Evolutionary conservation across 2,797 vertebrate species (phyloP).

Genomic region (Intellagama lesueurii): DNA sequence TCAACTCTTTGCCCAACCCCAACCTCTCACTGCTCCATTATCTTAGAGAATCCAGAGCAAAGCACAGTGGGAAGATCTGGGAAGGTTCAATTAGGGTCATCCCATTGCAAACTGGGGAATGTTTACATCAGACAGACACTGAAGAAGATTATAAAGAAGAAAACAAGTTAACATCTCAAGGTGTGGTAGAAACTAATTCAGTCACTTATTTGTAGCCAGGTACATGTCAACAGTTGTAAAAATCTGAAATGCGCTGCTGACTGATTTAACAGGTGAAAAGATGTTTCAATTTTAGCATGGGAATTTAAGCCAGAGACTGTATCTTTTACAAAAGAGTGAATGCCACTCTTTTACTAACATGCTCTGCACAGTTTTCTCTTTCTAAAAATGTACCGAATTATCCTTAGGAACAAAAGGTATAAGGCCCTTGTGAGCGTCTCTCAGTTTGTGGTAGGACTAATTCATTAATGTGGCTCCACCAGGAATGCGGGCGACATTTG

Average conservation of each 20-base stretch:
- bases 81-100: slow-evolving; percentile 18
- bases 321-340: slow-evolving; percentile 20
- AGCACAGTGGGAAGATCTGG: not conserved
- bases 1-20: not conserved
- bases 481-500: slow-evolving; percentile 80
- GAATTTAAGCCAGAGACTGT: slow-evolving; percentile 45
- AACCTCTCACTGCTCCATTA: not conserved
- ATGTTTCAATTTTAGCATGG: not conserved
- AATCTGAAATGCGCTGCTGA: not conserved
- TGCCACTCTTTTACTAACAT: slow-evolving; percentile 62
- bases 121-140: slow-evolving; percentile 3
- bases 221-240: not conserved
- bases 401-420: slow-evolving; percentile 79
- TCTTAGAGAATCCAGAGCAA: not conserved
- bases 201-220: not conserved
- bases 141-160: slow-evolving; percentile 6
- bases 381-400: slow-evolving; percentile 81
- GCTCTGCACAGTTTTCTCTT: slow-evolving; percentile 64
- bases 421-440: slow-evolving; percentile 75
- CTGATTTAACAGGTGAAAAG: slow-evolving; percentile 19
- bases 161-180: not conserved
- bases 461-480: slow-evolving; percentile 83
- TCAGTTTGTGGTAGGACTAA: slow-evolving; percentile 84
- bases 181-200: not conserved
- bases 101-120: not conserved